These are phyloP conservation scores for Drosophila lacertosa DNA, from an alignment of 1,140 invertebrate species.

Conservation along the genomic window DNA sequence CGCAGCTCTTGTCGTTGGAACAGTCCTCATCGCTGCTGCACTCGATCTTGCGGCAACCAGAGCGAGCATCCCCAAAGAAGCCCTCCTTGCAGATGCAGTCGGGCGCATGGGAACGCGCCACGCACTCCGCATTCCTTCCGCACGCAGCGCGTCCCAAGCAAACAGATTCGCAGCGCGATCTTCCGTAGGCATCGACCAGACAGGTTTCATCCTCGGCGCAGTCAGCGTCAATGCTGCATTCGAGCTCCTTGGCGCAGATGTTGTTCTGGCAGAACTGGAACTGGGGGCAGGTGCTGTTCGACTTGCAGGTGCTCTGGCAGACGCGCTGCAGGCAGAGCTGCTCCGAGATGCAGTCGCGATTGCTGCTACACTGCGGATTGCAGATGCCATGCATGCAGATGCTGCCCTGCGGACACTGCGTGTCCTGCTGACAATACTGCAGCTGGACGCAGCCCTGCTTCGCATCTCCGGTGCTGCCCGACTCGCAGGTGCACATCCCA, in stretches of 20 bases:
- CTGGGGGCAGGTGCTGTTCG: conserved; percentile 91
- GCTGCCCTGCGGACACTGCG: conserved; percentile 91
- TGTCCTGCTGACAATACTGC: conserved; percentile 91
- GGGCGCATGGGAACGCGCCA: conserved; percentile 88
- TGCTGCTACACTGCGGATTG: conserved; percentile 89
- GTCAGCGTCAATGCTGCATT: conserved; percentile 89
- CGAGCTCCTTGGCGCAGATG: conserved; percentile 92
- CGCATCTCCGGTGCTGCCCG: conserved; percentile 93
- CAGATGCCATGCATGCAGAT: conserved; percentile 93
- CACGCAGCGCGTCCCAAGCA: conserved; percentile 89
- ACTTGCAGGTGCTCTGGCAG: conserved; percentile 91
- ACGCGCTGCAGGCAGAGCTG: conserved; percentile 92
- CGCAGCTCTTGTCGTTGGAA: conserved; percentile 92
- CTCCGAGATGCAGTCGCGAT: conserved; percentile 91
- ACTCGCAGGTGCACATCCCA: conserved; percentile 91
- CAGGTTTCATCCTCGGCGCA: conserved; percentile 89
- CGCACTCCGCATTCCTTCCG: conserved; percentile 92
- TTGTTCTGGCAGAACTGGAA: conserved; percentile 92
- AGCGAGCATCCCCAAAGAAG: conserved; percentile 91
- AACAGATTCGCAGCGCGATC: conserved; percentile 89
- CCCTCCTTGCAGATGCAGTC: conserved; percentile 91
- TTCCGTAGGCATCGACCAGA: conserved; percentile 87
- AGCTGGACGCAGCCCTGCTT: conserved; percentile 91
- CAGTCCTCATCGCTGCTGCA: conserved; percentile 90
- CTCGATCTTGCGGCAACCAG: conserved; percentile 91